Evolutionary conservation across 2,888 invertebrate species (phyloP).

Genomic region (Idaea biselata): DNA sequence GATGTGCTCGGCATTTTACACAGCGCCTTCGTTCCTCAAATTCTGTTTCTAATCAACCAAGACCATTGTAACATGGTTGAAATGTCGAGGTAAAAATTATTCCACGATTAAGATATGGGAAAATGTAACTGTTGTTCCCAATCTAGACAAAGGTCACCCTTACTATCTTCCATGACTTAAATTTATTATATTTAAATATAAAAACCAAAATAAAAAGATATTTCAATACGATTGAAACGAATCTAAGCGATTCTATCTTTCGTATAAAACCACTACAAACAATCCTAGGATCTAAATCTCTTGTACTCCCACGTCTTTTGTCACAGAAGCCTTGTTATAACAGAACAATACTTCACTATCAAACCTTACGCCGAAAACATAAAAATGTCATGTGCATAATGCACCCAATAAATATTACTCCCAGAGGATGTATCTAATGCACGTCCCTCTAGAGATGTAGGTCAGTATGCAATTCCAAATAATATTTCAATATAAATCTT

Average conservation of each 20-base stretch:
- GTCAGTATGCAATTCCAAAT: conserved; percentile 63
- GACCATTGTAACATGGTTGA: too few relatives aligned
- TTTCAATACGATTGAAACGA: neutral
- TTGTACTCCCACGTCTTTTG: neutral
- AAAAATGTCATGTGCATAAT: conserved; percentile 78
- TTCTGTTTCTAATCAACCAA: too few relatives aligned
- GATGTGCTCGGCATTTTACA: too few relatives aligned
- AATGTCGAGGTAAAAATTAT: too few relatives aligned
- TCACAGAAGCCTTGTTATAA: conserved; percentile 28
- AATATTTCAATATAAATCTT: conserved; percentile 43
- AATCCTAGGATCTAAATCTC: neutral
- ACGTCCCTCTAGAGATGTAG: conserved; percentile 74
- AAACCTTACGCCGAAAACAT: conserved; percentile 70
- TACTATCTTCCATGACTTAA: too few relatives aligned
- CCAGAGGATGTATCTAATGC: conserved; percentile 67
- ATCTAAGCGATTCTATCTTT: neutral
- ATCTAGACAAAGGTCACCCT: too few relatives aligned
- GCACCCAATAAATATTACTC: conserved; percentile 78
- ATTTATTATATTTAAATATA: too few relatives aligned
- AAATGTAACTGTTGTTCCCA: too few relatives aligned
- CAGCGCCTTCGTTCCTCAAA: too few relatives aligned
- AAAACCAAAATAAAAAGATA: neutral
- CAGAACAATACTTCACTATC: conserved; percentile 52
- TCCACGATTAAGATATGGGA: too few relatives aligned
- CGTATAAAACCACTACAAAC: conserved; percentile 10